Evolutionary conservation across 2,113 vertebrate species (phyloP).

Genomic region (Asarcornis scutulata): DNA sequence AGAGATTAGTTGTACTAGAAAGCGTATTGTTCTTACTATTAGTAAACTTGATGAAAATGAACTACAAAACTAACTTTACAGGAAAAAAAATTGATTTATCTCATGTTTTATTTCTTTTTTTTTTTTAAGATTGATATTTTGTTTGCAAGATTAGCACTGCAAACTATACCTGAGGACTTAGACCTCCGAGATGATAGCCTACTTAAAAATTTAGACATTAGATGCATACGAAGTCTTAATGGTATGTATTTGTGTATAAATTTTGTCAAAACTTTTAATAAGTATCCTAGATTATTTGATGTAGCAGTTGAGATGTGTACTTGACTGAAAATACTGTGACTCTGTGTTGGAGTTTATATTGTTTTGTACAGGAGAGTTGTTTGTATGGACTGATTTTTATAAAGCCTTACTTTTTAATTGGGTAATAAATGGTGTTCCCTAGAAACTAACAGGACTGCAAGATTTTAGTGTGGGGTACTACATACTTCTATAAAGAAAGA

Average conservation of each 20-base stretch:
- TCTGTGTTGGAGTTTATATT: fast-evolving
- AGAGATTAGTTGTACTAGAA: neutral
- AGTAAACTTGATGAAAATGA: neutral
- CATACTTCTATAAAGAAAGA: neutral
- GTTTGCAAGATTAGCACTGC: slow-evolving; percentile 88
- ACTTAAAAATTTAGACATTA: slow-evolving; percentile 88
- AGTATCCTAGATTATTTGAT: neutral
- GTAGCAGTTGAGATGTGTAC: neutral
- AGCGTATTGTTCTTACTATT: neutral
- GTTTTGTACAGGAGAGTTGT: neutral
- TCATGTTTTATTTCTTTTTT: slow-evolving; percentile 23
- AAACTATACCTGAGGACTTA: slow-evolving; percentile 89
- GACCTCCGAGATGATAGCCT: slow-evolving; percentile 87
- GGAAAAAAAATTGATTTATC: neutral
- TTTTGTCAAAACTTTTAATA: neutral
- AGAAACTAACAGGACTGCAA: neutral
- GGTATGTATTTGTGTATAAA: slow-evolving; percentile 73
- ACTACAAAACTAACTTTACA: neutral
- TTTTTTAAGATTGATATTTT: slow-evolving; percentile 92
- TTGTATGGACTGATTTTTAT: neutral
- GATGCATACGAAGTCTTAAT: slow-evolving; percentile 91
- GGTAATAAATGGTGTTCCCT: neutral
- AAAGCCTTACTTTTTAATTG: neutral
- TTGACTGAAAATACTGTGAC: neutral
- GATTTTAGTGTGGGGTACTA: neutral